Evolutionary conservation across 1,140 invertebrate species (phyloP), one percentile per base, ranked within the genome.

Genomic region (Drosophila quadrilineata): DNA sequence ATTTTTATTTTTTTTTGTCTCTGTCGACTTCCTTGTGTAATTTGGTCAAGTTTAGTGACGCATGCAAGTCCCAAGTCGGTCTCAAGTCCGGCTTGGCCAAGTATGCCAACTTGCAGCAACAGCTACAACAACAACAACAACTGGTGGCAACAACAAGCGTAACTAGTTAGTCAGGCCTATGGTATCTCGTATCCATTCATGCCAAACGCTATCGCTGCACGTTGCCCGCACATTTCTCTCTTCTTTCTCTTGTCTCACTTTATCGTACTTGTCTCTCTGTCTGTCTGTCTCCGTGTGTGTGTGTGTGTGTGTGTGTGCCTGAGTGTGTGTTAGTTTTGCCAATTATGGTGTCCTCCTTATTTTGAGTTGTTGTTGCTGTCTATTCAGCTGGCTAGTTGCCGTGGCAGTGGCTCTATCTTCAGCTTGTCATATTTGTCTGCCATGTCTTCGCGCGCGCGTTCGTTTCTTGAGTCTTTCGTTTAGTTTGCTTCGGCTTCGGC

Each of bases 41-140:
- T 82, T 84, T 84, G 77, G 79, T 82, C 77, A 85, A 85, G 79
- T 82, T 77, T 84, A 85, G 79, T 84, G 74, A 85, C 75, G 79
- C 79, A 79, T 56, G 58, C 56, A 35, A 58, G 45, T 35, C 40
- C 14, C 53, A 36, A 65, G 62, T 16, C 36, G 22, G 38, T 41
- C 38, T 26, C 69, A 85, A 68, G 77, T 82, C 72, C 79, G 77
- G 77, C 69, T 84, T 57, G 26, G 36, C 53, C 57, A 68, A 70
- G 69, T 72, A 63, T 68, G 65, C 65, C 65, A 63, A 65, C 3
- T 16, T 33, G 45, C 54, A 46, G 17, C 24, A 41, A 40, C 17
- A 10, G 33, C 71, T 48, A n/a, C 29, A 5, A 9, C 40, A 41
- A n/a, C 16, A 49, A 21, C 43, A 46, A 24, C 33, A n/a, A n/a